Evolutionary conservation across 1,140 invertebrate species (phyloP), one percentile per base, ranked within the genome.

Genomic region (Ephestia elutella): DNA sequence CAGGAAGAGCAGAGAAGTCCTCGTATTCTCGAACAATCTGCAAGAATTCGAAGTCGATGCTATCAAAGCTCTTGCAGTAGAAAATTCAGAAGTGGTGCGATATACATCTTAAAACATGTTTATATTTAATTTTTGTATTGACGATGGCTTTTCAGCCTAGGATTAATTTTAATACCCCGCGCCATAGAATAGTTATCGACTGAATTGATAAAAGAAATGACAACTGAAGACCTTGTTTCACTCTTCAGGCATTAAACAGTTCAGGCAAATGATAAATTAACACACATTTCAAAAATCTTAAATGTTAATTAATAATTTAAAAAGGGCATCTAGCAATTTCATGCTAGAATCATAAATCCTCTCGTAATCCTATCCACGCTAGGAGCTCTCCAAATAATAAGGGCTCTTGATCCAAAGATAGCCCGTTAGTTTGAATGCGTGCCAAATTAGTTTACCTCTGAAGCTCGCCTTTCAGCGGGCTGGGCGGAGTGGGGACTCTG

Each of bases 361-460:
- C 15, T 44, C 38, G 15, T 44, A 44, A 44, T 44, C 38, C 38
- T 44, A 15, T 44, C 38, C 38, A 44, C 15, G 15, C 13, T 44
- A 44, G 38, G 54, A 63, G 51, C 65, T 58, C 68, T 66, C 44
- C 44, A 70, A 30, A 62, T 66, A 66, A 70, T 64, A 70, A 70
- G 65, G 61, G 65, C 62, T 70, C 76, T 71, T 66, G 60, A 63
- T 72, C 56, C 63, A 59, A 69, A 76, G 65, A 69, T 62, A 59
- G 55, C 65, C 66, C 66, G 66, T 76, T 78, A 78, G 66, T 73
- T 72, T 79, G 73, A 79, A 76, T 71, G 54, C 55, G 69, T 72
- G 77, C 76, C 73, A 82, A 82, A 78, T 82, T 78, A 78, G 73
- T 78, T 79, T 70, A 76, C 75, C 73, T 71, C 64, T 11, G 17